Evolutionary conservation across 2,888 invertebrate genomes (phyloP), one percentile per base, ranked within the genome.

Genomic region (Drosophila mettleri): DNA sequence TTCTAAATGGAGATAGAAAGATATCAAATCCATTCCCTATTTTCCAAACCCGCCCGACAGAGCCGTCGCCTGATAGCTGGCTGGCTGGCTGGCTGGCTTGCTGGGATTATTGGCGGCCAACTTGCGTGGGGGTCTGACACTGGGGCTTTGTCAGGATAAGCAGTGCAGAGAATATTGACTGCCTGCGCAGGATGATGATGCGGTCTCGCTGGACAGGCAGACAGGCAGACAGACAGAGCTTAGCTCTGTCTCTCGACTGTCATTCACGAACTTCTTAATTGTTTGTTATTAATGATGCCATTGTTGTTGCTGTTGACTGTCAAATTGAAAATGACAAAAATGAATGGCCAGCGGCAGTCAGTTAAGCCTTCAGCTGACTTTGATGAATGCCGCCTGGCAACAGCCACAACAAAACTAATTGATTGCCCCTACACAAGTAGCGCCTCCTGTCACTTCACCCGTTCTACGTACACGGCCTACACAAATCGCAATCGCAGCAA

Each of bases 271-370:
- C 77, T 83, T 82, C 85, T 81, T 81, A 81, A 81, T 81, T 81
- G 80, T 82, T 85, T 75, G 82, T 78, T 81, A 81, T 81, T 85
- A 81, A 81, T 84, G 85, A 85, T 81, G 78, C 64, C 39, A 58
- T 71, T 60, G 75, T 63, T 60, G 46, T 12, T 82, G 73, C 59
- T 59, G 55, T 38, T 62, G 71, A 75, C 63, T 76, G 68, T 82
- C 69, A 82, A 80, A 80, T 83, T 80, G 80, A 81, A 81, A 81
- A 78, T 73, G 80, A 70, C 74, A 71, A 70, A 74, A 74, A 71
- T 74, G 69, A 69, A 74, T 73, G 63, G 60, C 39, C 66, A 57
- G 52, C 49, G 33, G 49, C 55, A 51, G 68, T 59, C 39, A 48
- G 62, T 65, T 73, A 74, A 73, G 74, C 54, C 49, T 24, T 39